Base-by-base conservation (phyloP, 1,140 invertebrate species). In the Bactericera cockerelli region DNA sequence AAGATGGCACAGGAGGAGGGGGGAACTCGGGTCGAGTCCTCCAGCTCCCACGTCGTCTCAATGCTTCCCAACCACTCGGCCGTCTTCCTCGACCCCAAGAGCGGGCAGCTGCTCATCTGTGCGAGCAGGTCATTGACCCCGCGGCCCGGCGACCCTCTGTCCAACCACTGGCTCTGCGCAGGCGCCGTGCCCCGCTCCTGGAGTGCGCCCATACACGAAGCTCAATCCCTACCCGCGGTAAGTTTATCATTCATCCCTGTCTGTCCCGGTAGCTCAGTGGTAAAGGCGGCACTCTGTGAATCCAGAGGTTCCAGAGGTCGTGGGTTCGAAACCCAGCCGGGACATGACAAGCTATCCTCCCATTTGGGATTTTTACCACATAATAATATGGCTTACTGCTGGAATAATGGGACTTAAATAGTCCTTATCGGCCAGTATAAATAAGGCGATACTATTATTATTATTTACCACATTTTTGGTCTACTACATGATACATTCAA, bases 81-180 rank as follows among this genome's bases (percentile, higher is more conserved):
- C 13, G 69, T 71, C 4, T 70, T 67, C 49, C 26, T 69, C 8
- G 66, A 68, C 25, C 64, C 68, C 1, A 70, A 70, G 62, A 65
- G 62, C 49, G 66, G 65, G 16, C 63, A 68, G 56, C 66, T 67
- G n/a, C 22, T 49, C 8, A 49, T 49, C 3, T 49, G 42, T 49
- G 42, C 42, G 6, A 56, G 13, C 24, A 10, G 24, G 10, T 8
- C 13, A 11, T n/a, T 49, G 4, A 49, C 6, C 19, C 42, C 42
- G 6, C n/a, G 56, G 22, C 38, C 58, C 2, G 36, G 39, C 16
- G 55, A 56, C n/a, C 19, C 38, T 26, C 26, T 56, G 14, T 28
- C 36, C 11, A 49, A 16, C 24, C 42, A 49, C 19, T 49, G 42
- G 42, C 42, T 49, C 3, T 49, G 42, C 19, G 19, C 42, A 49